A percentile compares a stretch with the other conserved stretches of the same genome.
Conservation (phyloP, 2,888 invertebrate genomes). For the Heteropelma amictum region DNA sequence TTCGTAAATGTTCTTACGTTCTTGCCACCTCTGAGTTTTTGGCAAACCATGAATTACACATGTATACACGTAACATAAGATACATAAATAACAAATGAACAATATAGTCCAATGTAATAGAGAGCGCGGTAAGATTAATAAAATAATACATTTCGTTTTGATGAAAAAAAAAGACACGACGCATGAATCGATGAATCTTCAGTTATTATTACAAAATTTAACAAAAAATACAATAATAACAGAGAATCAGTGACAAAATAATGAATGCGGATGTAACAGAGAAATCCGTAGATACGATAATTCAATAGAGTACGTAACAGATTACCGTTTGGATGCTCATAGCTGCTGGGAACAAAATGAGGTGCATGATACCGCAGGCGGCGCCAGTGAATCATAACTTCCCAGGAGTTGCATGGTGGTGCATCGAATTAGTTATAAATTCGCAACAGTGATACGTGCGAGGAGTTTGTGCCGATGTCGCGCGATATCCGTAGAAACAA, state of each 20-base stretch:
- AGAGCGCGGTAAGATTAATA: too few species aligned
- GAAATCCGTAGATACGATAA: neutral
- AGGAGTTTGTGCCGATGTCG: conserved; percentile 42
- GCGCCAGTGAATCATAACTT: conserved; percentile 55
- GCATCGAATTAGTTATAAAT: conserved; percentile 19
- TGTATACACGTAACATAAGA: too few species aligned
- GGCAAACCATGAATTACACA: too few species aligned
- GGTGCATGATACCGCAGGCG: conserved; percentile 42
- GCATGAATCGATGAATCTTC: too few species aligned
- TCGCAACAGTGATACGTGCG: conserved; percentile 24
- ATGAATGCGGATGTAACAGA: neutral
- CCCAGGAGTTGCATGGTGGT: conserved; percentile 23
- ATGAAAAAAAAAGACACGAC: too few species aligned
- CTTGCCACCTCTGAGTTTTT: too few species aligned
- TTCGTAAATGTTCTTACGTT: too few species aligned
- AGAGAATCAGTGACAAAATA: neutral
- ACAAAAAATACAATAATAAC: neutral
- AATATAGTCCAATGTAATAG: too few species aligned
- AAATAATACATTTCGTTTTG: too few species aligned
- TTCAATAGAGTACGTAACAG: conserved; percentile 21
- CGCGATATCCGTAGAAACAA: conserved; percentile 29
- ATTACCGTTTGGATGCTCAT: conserved; percentile 12
- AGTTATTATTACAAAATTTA: too few species aligned
- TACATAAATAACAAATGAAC: too few species aligned
- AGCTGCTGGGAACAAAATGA: conserved; percentile 37